Base-by-base conservation (phyloP, 2,113 vertebrate species). In the Ginglymostoma cirratum region DNA sequence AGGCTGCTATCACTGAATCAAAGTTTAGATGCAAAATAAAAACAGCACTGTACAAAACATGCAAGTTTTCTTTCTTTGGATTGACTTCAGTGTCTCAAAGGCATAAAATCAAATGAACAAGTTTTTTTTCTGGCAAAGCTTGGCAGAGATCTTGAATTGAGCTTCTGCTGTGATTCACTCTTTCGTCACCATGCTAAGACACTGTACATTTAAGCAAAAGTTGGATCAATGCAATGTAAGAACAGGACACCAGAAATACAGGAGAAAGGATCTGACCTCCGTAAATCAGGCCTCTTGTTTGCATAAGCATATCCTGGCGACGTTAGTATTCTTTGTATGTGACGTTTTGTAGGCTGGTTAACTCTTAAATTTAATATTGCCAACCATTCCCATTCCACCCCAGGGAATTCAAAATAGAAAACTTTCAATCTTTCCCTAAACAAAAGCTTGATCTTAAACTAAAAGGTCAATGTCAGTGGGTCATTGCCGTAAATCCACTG, bases 381-480 rank as follows among this genome's bases (percentile, higher is more conserved):
- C 89, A 42, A n/a, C 61, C 6, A 17, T 12, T 38, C 66, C 55
- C 30, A 93, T 21, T 93, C n/a, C 89, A 38, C 61, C 61, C n/a
- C 15, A 17, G 27, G 87, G 87, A 90, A 65, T 90, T 19, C 52
- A 55, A 61, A 93, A 92, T 15, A n/a, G 30, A 65, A 89, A 89
- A 69, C 65, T 52, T 89, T 42, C 27, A 69, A 23, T 14, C 42
- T 42, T 45, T 70, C 93, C 70, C 45, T 48, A 70, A 94, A 95
- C 94, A 95, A 95, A 72, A 76, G 67, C 45, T 30, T 30, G 69
- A 95, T 48, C 94, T 95, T 93, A 52, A 72, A 72, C 21, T 48
- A 17, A 72, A 95, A 95, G 42, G 69, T 52, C 69, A 95, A 72
- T 34, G 94, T 95, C 67, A 52, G 12, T 52, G 67, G 94, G 69